Conservation (phyloP, 2,113 vertebrate species). For the Heptranchias perlo region DNA sequence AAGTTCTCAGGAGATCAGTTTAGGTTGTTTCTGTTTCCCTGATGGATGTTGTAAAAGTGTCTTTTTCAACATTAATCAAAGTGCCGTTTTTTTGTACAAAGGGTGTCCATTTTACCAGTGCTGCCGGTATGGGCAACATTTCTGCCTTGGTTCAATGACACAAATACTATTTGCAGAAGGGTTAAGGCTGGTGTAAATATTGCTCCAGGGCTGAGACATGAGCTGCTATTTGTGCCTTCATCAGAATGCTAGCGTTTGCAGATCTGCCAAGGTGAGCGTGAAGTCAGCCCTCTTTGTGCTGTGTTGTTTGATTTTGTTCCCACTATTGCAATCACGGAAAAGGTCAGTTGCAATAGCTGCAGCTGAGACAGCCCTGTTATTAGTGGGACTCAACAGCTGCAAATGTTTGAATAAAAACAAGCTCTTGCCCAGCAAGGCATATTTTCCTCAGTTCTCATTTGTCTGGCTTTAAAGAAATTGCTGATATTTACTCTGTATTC, state of each 20-base stretch:
- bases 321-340: not conserved
- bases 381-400: not conserved
- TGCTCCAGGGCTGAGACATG: not conserved
- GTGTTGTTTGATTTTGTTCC: not conserved
- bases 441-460: not conserved
- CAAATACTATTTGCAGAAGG: not conserved
- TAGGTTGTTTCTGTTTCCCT: conserved; percentile 40
- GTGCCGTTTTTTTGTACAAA: not conserved
- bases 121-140: not conserved
- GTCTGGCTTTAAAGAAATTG: not conserved
- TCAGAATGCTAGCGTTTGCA: not conserved
- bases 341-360: not conserved
- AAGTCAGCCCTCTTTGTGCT: not conserved
- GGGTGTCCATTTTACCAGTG: not conserved
- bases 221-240: not conserved
- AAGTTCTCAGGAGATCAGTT: conserved; percentile 41
- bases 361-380: not conserved
- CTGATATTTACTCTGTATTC: not conserved
- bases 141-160: not conserved
- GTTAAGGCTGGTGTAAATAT: not conserved
- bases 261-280: not conserved
- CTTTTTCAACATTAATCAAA: conserved; percentile 39
- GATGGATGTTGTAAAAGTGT: conserved; percentile 42
- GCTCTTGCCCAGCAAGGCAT: not conserved
- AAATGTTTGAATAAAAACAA: not conserved